Evolutionary conservation across 1,140 invertebrate genomes (phyloP), one percentile per base, ranked within the genome.

Genomic region (Laupala kohalensis): DNA sequence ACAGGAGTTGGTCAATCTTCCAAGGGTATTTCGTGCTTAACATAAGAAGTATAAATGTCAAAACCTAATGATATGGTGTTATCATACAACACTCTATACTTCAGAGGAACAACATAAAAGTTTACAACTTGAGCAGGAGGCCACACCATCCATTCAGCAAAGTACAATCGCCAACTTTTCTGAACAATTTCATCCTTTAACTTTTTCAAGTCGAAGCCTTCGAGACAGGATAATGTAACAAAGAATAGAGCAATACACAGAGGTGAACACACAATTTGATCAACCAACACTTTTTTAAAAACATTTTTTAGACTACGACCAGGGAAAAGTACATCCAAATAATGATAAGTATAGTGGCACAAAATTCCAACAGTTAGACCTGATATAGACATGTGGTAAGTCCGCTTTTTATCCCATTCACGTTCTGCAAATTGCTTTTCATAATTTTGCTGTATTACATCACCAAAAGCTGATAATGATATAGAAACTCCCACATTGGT

Each of bases 21-120:
- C 26, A 64, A 27, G 5, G 69, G 23, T 25, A 76, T 79, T 69
- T 83, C 77, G 73, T 94, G 86, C 80, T 92, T 94, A n/a, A 97
- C 89, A 80, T 93, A 88, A 26, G 94, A 95, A n/a, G 92, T 94
- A 78, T 95, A 96, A 64, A 93, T 81, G 80, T 97, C 94, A 83
- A 95, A 96, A 12, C 92, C 90, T 77, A 97, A 83, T 26, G 93
- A 95, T 78, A 97, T 90, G 6, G 87, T 87, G 80, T 93, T 97
- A 78, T 97, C 95, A 81, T 95, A 97, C 13, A 96, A 82, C 25
- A 97, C 92, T 77, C 95, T 84, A 79, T 89, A 97, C 77, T 84
- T 87, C 5, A 88, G 89, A 24, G 94, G 92, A 74, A 97, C 79
- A 76, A 92, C 88, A 79, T 91, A 94, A 81, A 97, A 97, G 81